Evolutionary conservation across 2,888 invertebrate species (phyloP).

Genomic region (Seira musarum): DNA sequence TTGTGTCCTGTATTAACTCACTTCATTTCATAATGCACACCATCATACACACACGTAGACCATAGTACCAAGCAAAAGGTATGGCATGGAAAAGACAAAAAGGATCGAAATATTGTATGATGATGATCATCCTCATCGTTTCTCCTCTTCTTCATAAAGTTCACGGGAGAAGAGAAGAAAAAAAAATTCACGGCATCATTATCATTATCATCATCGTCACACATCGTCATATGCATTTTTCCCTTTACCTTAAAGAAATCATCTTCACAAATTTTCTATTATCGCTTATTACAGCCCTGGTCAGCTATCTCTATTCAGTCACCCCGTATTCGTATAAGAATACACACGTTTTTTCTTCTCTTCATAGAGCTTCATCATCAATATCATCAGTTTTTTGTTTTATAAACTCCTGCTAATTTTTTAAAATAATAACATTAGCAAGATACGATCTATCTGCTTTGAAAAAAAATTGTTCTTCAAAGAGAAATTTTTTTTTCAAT

Average conservation of each 20-base stretch:
- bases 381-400: no score
- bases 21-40: constrained; percentile 7
- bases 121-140: background rate
- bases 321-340: no score
- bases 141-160: background rate
- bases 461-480: background rate
- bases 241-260: background rate
- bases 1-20: constrained; percentile 9
- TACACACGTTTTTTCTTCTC: no score
- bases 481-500: background rate
- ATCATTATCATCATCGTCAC: constrained; percentile 7
- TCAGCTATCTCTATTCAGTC: no score
- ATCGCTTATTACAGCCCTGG: no score
- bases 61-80: background rate
- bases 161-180: background rate
- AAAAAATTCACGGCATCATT: constrained; percentile 8
- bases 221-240: constrained; percentile 10
- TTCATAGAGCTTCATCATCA: no score
- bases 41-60: background rate
- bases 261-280: no score
- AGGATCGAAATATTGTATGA: background rate
- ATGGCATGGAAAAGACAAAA: constrained; percentile 3
- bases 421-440: constrained; percentile 2
- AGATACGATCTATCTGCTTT: background rate
- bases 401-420: constrained; percentile 5